Evolutionary conservation across 2,888 invertebrate genomes (phyloP).

Genomic region (Perdita meconis): DNA sequence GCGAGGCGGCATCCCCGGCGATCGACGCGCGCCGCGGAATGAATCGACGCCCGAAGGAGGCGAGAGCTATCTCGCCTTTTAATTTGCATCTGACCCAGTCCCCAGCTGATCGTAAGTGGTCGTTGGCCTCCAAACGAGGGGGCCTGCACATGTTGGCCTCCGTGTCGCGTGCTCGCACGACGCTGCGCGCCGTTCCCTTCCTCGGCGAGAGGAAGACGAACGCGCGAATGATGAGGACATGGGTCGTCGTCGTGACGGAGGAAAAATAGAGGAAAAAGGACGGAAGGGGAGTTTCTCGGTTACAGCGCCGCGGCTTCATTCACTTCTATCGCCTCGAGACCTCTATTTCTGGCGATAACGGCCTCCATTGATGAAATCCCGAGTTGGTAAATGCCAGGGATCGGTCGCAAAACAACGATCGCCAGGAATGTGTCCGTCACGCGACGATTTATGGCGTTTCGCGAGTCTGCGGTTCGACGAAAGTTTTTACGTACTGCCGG

Average conservation of each 20-base stretch:
- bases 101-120: conserved; percentile 63
- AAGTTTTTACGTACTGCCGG: conserved; percentile 7
- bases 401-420: conserved; percentile 55
- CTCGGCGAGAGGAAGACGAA: conserved; percentile 13
- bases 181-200: background rate
- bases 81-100: conserved; percentile 74
- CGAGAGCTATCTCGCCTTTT: conserved; percentile 26
- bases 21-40: no score
- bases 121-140: conserved; percentile 67
- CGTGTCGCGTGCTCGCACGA: background rate
- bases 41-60: background rate
- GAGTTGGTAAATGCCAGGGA: conserved; percentile 39
- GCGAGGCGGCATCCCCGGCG: background rate
- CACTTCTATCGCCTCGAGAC: conserved; percentile 49
- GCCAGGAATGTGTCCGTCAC: conserved; percentile 29
- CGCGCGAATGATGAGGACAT: conserved; percentile 10
- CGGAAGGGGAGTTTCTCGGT: conserved; percentile 26
- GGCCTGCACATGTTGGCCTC: conserved; percentile 7
- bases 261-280: conserved; percentile 20
- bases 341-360: conserved; percentile 59
- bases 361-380: conserved; percentile 69
- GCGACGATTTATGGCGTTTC: conserved; percentile 43
- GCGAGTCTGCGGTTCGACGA: background rate
- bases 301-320: conserved; percentile 62
- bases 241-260: background rate